Conservation (phyloP, 2,888 invertebrate genomes). For the Xanthorhoe designata region DNA sequence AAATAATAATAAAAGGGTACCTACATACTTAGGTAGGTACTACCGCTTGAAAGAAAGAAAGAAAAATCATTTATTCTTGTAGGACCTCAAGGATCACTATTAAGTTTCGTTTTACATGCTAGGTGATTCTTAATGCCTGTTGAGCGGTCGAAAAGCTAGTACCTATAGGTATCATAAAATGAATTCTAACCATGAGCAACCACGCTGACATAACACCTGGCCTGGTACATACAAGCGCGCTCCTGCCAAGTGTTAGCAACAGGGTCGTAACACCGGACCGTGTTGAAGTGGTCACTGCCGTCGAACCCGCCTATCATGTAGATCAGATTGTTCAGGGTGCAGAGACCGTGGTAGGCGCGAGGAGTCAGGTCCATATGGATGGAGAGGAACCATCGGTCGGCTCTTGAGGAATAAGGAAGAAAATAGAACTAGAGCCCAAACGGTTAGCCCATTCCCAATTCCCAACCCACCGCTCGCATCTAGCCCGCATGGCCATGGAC, state of each 20-base stretch:
- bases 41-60: too few relatives aligned
- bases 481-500: too few relatives aligned
- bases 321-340: constrained; percentile 88
- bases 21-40: too few relatives aligned
- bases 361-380: constrained; percentile 88
- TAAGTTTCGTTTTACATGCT: too few relatives aligned
- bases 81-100: too few relatives aligned
- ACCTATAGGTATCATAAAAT: too few relatives aligned
- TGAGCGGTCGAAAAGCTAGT: too few relatives aligned
- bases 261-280: constrained; percentile 93
- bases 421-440: not conserved
- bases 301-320: constrained; percentile 94
- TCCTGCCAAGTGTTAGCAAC: constrained; percentile 90
- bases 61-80: too few relatives aligned
- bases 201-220: constrained; percentile 92
- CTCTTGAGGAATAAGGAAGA: constrained; percentile 49
- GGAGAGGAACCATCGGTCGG: constrained; percentile 91
- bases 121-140: too few relatives aligned
- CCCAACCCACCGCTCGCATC: too few relatives aligned
- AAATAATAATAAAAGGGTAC: too few relatives aligned
- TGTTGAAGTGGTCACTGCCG: constrained; percentile 91
- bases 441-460: too few relatives aligned
- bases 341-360: constrained; percentile 92
- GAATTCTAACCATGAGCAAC: constrained; percentile 85
- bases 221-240: constrained; percentile 92